Evolutionary conservation across 2,113 vertebrate genomes (phyloP).

Genomic region (Apeltes quadracus): DNA sequence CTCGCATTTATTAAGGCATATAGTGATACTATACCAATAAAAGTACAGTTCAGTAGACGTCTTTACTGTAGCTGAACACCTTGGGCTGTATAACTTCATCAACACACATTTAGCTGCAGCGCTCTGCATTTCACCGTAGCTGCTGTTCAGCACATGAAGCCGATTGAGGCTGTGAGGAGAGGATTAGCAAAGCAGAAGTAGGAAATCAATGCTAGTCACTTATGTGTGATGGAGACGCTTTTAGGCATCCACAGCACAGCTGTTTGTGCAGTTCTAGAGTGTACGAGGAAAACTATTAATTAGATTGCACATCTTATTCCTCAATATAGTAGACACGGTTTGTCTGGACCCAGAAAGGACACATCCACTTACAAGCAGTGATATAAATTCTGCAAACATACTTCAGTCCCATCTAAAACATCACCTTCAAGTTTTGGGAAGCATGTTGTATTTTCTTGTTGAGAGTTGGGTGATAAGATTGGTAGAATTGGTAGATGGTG

Average conservation of each 20-base stretch:
- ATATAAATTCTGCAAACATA: background rate
- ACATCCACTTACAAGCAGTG: background rate
- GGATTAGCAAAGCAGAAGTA: constrained; percentile 15
- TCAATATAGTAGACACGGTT: background rate
- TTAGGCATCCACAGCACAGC: constrained; percentile 24
- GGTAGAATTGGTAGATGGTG: too few species aligned
- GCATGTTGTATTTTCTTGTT: background rate
- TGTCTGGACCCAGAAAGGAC: background rate
- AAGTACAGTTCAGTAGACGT: background rate
- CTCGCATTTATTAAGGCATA: constrained; percentile 40
- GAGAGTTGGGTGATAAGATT: background rate
- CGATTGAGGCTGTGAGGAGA: constrained; percentile 8
- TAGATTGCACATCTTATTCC: background rate
- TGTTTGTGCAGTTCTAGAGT: constrained; percentile 1
- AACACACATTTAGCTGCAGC: background rate
- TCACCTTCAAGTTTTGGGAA: background rate
- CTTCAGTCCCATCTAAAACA: background rate
- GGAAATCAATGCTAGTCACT: constrained; percentile 53
- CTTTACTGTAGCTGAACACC: background rate
- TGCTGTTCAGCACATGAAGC: background rate
- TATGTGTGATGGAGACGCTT: constrained; percentile 45
- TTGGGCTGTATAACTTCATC: background rate
- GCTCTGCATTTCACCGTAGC: constrained; percentile 14
- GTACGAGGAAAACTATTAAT: constrained; percentile 9
- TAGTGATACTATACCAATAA: constrained; percentile 4